Conservation (phyloP, 2,113 vertebrate genomes). For the Hydrochoerus hydrochaeris region DNA sequence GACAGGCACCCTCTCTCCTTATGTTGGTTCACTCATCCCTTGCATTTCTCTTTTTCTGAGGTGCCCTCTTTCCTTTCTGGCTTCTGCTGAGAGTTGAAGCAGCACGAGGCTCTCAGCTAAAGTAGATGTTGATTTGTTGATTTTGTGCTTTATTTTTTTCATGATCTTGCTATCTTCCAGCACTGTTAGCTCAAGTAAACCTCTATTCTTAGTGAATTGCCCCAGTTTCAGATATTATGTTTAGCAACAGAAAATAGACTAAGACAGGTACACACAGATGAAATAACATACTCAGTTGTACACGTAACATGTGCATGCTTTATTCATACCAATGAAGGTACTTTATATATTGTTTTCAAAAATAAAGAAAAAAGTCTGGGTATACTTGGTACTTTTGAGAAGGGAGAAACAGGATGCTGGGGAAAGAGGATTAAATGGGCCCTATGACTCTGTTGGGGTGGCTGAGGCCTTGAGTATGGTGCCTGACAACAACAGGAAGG, state of each 20-base stretch:
- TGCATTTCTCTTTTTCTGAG: neutral
- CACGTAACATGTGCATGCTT: neutral
- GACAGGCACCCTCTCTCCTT: neutral
- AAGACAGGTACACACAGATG: neutral
- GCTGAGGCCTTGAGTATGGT: neutral
- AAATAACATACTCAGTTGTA: neutral
- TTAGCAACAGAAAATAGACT: neutral
- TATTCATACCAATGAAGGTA: neutral
- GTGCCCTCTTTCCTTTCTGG: too few species aligned
- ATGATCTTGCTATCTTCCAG: neutral
- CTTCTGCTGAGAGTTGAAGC: neutral
- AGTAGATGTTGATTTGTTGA: neutral
- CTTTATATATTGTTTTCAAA: constrained; percentile 13
- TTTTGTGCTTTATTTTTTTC: neutral
- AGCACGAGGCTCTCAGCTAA: neutral
- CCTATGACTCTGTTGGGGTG: neutral
- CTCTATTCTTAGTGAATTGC: neutral
- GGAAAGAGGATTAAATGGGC: neutral
- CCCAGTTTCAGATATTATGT: neutral
- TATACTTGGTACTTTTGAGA: neutral
- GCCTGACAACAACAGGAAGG: neutral
- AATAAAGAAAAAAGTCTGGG: neutral
- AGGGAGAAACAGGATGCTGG: neutral
- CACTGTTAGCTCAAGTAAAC: neutral
- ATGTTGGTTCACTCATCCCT: neutral